A percentile compares a stretch with the other conserved stretches of the same genome.
Conservation (phyloP, 2,113 vertebrate species). For the Amblyornis subalaris region DNA sequence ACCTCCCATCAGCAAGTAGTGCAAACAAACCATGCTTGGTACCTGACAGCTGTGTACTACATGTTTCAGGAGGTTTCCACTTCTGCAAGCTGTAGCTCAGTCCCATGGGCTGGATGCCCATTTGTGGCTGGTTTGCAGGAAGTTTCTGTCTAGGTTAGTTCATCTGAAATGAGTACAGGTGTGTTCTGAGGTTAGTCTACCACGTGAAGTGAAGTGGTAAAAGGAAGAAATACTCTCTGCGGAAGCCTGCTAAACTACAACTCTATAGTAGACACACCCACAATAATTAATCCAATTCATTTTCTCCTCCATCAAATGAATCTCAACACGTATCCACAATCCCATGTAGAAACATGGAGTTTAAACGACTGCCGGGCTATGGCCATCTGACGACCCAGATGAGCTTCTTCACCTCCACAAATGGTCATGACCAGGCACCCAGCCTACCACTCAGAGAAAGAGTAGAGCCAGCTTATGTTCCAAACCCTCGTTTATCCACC, state of each 20-base stretch:
- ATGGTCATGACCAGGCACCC: neutral
- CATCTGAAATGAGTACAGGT: neutral
- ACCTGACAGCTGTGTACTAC: neutral
- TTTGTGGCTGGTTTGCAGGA: neutral
- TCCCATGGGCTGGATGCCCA: neutral
- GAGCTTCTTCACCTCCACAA: neutral
- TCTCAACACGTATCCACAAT: neutral
- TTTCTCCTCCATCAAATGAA: neutral
- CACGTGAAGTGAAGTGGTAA: neutral
- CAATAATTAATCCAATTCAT: neutral
- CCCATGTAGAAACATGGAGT: neutral
- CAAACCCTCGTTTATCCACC: neutral
- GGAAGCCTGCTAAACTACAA: neutral
- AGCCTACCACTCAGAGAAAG: neutral
- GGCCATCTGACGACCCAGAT: neutral
- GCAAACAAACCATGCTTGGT: neutral
- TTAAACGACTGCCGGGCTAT: neutral
- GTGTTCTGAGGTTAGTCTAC: neutral
- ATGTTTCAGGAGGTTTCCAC: neutral
- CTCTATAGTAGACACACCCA: neutral
- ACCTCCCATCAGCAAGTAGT: neutral
- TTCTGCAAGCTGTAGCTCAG: neutral
- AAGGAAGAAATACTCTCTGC: neutral
- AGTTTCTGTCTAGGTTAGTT: neutral
- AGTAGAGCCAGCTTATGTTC: neutral